Conservation (phyloP, 2,888 invertebrate genomes). For the Catocala nupta region DNA sequence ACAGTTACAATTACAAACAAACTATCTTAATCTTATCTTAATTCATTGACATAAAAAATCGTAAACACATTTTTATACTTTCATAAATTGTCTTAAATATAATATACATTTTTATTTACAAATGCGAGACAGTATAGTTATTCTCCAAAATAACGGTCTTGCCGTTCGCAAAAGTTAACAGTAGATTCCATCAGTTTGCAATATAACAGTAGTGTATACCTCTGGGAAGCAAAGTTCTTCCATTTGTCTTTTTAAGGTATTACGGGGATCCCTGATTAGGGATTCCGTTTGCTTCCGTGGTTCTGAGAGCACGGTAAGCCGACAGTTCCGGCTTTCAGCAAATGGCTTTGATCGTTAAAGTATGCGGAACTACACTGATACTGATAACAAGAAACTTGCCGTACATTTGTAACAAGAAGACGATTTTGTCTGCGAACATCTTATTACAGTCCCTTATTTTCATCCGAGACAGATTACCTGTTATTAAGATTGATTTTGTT, state of each 20-base stretch:
- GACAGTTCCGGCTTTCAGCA: conserved; percentile 28
- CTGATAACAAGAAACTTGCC: conserved; percentile 12
- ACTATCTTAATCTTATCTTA: no score
- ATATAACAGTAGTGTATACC: neutral
- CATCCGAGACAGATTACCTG: no score
- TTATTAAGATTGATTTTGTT: neutral
- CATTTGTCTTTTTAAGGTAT: conserved; percentile 21
- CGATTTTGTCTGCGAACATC: neutral
- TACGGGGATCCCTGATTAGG: conserved; percentile 24
- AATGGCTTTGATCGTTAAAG: conserved; percentile 29
- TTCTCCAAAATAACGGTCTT: no score
- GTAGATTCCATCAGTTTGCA: neutral
- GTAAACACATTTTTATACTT: no score
- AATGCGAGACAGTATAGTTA: no score
- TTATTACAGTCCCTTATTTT: conserved; percentile 7
- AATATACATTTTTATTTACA: no score
- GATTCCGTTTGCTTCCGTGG: conserved; percentile 25
- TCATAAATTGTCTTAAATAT: no score
- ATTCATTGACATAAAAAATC: no score
- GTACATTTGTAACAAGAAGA: neutral
- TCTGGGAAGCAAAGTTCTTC: neutral
- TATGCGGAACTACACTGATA: conserved; percentile 15
- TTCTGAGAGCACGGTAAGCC: conserved; percentile 25
- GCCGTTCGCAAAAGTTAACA: no score
- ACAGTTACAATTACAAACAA: no score